These are phyloP conservation scores for Drosophila cardini DNA, from an alignment of 1,140 invertebrate genomes.

Conservation along the genomic window DNA sequence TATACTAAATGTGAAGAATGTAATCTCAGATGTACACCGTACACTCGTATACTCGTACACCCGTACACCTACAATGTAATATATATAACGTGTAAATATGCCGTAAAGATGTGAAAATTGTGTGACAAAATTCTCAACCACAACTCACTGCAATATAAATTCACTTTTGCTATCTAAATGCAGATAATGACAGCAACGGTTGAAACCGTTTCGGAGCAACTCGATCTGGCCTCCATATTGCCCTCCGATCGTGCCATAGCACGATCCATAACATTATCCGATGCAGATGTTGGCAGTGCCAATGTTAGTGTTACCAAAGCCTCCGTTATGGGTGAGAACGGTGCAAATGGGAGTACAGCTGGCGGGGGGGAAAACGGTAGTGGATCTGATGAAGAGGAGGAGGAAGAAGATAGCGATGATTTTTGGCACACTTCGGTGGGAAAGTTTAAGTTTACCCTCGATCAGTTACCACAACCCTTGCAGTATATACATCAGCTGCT, in stretches of 20 bases:
- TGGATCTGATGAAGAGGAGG: slow-evolving; percentile 87
- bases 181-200: slow-evolving; percentile 97
- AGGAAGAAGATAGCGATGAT: slow-evolving; percentile 90
- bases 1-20: slow-evolving; percentile 70
- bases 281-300: slow-evolving; percentile 90
- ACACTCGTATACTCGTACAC: slow-evolving; percentile 29
- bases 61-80: slow-evolving; percentile 46
- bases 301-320: slow-evolving; percentile 82
- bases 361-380: slow-evolving; percentile 86
- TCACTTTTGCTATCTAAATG: slow-evolving; percentile 55
- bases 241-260: slow-evolving; percentile 93
- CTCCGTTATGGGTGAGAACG: slow-evolving; percentile 86
- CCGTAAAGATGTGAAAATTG: slow-evolving; percentile 43
- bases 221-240: slow-evolving; percentile 92
- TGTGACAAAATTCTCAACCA: not conserved
- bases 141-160: slow-evolving; percentile 12
- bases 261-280: slow-evolving; percentile 94
- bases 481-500: slow-evolving; percentile 96
- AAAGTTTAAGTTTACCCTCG: slow-evolving; percentile 95
- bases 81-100: slow-evolving; percentile 61
- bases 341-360: slow-evolving; percentile 69
- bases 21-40: slow-evolving; percentile 54
- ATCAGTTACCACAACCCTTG: slow-evolving; percentile 95
- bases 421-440: slow-evolving; percentile 97
- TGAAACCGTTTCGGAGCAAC: slow-evolving; percentile 95